Base-by-base conservation (phyloP, 2,888 invertebrate species). In the Lumbricus terrestris region DNA sequence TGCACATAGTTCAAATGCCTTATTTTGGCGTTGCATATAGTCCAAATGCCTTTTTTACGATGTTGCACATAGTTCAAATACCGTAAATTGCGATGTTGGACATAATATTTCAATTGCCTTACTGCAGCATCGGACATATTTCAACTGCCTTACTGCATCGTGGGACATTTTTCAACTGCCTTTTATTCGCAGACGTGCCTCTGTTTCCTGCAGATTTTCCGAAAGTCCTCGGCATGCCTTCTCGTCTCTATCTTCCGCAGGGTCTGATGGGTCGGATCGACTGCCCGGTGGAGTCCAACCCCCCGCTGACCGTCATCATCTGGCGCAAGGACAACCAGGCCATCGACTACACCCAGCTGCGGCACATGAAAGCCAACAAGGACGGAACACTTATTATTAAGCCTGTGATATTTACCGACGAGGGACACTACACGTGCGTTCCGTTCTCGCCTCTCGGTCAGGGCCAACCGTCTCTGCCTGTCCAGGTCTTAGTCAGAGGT, bases 221-320 rank as follows among this genome's bases (percentile, higher is more conserved):
- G 91, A 97, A 98, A 96, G 98, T 99, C 94, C 97, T 98, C 93
- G 98, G 97, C 95, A 98, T 98, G 92, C 98, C 98, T 91, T 97
- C 97, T 93, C 97, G 98, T 93, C 97, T 98, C 95, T 98, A 98
- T 95, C 96, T 99, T 94, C 98, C 99, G 90, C 97, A 97, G 95
- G 97, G 98, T 89, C 96, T 98, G 95, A 97, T 97, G 29, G 95
- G 95, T 40, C 93, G 98, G 92, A 97, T 99, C 91, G 98, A 98
- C 95, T 99, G 99, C 95, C 98, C 98, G 96, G 98, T 98, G 94
- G 98, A 98, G 95, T 97, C 98, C 90, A 98, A 98, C 95, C 99
- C 99, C 83, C 97, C 98, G 89, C 96, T 98, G 93, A 98, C 98
- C 95, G 97, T 98, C 95, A 98, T 98, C 92, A 98, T 98, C 93